Conservation (phyloP, 2,113 vertebrate species). For the Cyphomyrus discorhynchus region DNA sequence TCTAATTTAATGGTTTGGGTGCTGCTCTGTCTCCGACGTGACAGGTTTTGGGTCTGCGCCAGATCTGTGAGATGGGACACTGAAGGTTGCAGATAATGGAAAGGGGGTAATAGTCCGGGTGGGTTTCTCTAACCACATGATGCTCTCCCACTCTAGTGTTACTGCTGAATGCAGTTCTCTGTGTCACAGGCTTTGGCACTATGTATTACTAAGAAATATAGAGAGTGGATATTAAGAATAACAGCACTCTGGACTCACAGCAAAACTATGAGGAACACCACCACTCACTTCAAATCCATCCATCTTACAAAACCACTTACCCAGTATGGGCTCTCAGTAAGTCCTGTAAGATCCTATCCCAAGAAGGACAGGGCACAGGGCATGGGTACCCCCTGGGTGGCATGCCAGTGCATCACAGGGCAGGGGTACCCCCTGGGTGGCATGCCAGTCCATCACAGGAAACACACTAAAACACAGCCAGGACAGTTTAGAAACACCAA, state of each 20-base stretch:
- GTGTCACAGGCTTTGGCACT: neutral
- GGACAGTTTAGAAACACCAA: neutral
- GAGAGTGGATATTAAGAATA: neutral
- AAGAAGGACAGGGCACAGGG: neutral
- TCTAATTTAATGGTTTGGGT: neutral
- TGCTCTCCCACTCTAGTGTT: neutral
- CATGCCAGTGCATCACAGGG: neutral
- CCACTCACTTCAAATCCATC: neutral
- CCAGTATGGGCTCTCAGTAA: neutral
- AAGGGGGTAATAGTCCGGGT: neutral
- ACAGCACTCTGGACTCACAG: neutral
- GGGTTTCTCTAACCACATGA: neutral
- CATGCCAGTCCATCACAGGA: neutral
- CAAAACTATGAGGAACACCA: neutral
- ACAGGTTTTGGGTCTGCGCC: neutral
- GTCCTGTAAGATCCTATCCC: neutral
- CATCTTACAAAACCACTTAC: neutral
- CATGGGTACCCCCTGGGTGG: neutral
- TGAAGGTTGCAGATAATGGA: neutral
- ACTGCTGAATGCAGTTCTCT: neutral
- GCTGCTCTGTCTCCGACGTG: neutral
- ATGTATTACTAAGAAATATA: neutral
- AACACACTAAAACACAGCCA: neutral
- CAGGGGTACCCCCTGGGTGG: neutral
- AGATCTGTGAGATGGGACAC: neutral